phyloP scores from a whole-genome alignment of 1,140 invertebrate genomes.

The Bombus soroeensis region DNA sequence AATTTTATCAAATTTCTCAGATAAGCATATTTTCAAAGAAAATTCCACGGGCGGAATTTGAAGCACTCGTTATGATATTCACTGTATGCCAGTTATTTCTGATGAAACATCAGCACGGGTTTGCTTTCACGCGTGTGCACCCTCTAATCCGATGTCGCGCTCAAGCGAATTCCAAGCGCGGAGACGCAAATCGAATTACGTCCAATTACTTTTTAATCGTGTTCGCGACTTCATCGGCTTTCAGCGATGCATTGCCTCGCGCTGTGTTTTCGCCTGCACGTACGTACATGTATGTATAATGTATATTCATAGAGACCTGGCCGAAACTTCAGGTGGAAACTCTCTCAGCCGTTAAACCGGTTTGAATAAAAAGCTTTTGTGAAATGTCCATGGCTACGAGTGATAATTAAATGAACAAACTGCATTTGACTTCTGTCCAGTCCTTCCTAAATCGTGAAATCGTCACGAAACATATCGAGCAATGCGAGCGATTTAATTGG shows the following conservation, averaged over 20 bases:
- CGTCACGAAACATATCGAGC: background rate
- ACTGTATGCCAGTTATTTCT: background rate
- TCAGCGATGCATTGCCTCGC: background rate
- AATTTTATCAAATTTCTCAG: background rate
- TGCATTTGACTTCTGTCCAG: background rate
- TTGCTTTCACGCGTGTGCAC: background rate
- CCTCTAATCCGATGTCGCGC: conserved; percentile 12
- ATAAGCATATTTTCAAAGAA: background rate
- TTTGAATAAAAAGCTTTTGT: background rate
- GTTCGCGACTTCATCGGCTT: conserved; percentile 1
- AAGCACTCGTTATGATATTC: background rate
- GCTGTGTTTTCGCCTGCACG: background rate
- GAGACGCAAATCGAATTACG: conserved; percentile 25
- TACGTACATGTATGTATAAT: background rate
- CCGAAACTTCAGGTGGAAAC: background rate
- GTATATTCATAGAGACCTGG: background rate
- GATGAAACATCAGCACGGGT: background rate
- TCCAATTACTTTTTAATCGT: conserved; percentile 38
- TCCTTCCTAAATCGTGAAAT: background rate
- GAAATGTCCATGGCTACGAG: background rate
- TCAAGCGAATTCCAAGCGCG: background rate
- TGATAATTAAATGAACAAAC: background rate
- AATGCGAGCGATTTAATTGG: background rate
- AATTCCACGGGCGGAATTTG: background rate
- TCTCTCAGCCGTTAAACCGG: background rate